Evolutionary conservation across 2,113 vertebrate species (phyloP).

Genomic region (Anoplopoma fimbria): DNA sequence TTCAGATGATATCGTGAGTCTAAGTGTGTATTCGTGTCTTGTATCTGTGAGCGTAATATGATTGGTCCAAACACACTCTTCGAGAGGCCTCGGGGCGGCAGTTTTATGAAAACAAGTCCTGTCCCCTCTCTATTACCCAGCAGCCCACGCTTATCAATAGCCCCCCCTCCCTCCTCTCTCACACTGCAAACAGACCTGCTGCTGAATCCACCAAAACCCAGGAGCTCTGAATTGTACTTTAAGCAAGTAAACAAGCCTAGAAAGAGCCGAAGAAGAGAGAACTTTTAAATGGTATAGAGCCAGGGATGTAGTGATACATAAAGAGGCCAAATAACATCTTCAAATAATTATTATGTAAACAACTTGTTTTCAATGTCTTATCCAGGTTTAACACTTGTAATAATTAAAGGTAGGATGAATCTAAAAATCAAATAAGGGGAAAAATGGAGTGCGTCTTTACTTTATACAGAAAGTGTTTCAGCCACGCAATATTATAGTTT

Average conservation of each 20-base stretch:
- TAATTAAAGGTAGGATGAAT: not conserved
- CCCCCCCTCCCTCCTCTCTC: not conserved
- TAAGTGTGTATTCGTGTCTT: not conserved
- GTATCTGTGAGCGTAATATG: not conserved
- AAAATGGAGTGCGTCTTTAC: not conserved
- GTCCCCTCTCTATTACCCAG: conserved; percentile 53
- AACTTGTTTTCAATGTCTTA: not conserved
- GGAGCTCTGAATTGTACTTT: conserved; percentile 40
- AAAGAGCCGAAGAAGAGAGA: not conserved
- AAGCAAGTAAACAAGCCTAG: conserved; percentile 60
- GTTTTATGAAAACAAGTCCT: conserved; percentile 55
- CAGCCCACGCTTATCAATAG: conserved; percentile 60
- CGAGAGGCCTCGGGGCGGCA: conserved; percentile 43
- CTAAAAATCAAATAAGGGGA: too few species aligned
- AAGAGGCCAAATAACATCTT: not conserved
- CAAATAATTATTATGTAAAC: not conserved
- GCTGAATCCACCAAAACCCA: conserved; percentile 48
- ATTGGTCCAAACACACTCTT: conserved; percentile 25
- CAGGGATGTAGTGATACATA: not conserved
- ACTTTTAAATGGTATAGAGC: conserved; percentile 6
- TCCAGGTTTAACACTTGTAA: not conserved
- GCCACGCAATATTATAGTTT: not conserved
- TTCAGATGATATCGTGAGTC: not conserved
- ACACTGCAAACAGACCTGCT: conserved; percentile 57
- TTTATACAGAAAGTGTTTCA: too few species aligned